Conservation (phyloP, 2,797 vertebrate species). For the Lophotriccus pileatus region DNA sequence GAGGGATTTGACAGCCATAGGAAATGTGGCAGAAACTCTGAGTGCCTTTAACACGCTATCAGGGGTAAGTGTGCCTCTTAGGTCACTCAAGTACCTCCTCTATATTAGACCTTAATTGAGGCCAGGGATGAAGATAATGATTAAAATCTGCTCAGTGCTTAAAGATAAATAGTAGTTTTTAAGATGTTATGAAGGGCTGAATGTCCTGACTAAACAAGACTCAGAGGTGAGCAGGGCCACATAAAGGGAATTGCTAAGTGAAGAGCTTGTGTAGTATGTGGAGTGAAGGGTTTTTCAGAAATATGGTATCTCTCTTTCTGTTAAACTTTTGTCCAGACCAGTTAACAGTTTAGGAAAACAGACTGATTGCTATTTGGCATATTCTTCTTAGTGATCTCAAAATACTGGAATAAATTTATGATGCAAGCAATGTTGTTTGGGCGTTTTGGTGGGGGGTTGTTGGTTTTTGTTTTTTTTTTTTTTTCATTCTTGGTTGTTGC, state of each 20-base stretch:
- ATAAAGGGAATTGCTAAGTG: neutral
- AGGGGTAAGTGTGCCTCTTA: constrained; percentile 47
- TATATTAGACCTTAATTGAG: constrained; percentile 58
- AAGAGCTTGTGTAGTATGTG: neutral
- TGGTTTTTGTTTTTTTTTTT: neutral
- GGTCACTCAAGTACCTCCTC: constrained; percentile 54
- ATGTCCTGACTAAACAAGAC: neutral
- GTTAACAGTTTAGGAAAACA: neutral
- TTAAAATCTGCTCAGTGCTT: neutral
- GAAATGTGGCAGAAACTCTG: neutral
- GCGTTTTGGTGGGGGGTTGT: neutral
- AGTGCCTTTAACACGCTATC: constrained; percentile 9
- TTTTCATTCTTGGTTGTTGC: neutral
- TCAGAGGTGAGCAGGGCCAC: neutral
- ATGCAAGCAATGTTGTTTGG: neutral
- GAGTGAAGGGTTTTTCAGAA: neutral
- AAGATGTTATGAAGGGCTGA: neutral
- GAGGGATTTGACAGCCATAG: neutral
- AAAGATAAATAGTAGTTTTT: neutral
- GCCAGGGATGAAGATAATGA: constrained; percentile 35
- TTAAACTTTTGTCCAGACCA: neutral
- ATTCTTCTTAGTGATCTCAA: neutral
- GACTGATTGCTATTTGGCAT: neutral
- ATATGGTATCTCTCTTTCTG: neutral
- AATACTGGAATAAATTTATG: neutral